Evolutionary conservation across 2,888 invertebrate species (phyloP).

Genomic region (Druceiella hillmani): DNA sequence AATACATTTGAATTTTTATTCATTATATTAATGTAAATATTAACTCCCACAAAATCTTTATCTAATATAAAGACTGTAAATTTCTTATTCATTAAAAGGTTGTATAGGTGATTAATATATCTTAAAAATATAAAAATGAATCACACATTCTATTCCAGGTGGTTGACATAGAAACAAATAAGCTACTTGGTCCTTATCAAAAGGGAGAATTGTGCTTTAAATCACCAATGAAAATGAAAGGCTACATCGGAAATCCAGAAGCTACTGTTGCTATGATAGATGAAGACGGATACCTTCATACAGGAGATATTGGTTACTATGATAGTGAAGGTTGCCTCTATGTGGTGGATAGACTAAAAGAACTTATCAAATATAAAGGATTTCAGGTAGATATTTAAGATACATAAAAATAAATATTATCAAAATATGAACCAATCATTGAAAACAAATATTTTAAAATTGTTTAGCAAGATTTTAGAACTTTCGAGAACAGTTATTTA

Average conservation of each 20-base stretch:
- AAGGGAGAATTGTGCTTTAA: slow-evolving; percentile 70
- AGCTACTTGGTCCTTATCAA: slow-evolving; percentile 49
- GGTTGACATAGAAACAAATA: slow-evolving; percentile 49
- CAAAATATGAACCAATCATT: no score
- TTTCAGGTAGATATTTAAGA: no score
- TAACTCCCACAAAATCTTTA: no score
- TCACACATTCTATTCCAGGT: slow-evolving; percentile 26
- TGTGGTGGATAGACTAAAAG: slow-evolving; percentile 70
- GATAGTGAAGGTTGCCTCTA: slow-evolving; percentile 62
- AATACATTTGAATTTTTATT: no score
- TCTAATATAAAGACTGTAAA: no score
- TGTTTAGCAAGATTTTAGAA: no score
- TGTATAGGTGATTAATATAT: no score
- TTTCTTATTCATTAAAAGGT: no score
- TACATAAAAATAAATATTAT: slow-evolving; percentile 38
- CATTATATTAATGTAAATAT: no score
- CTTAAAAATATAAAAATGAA: no score
- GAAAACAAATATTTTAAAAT: no score
- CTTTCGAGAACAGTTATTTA: no score
- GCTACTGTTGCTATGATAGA: slow-evolving; percentile 54
- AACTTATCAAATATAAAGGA: slow-evolving; percentile 74
- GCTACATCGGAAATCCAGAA: slow-evolving; percentile 60
- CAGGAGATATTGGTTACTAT: slow-evolving; percentile 68
- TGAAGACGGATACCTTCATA: slow-evolving; percentile 61
- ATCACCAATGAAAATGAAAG: slow-evolving; percentile 65